These are phyloP conservation scores for Arbacia lixula DNA, from an alignment of 53 echinoderm and acorn worm species.

Conservation along the genomic window DNA sequence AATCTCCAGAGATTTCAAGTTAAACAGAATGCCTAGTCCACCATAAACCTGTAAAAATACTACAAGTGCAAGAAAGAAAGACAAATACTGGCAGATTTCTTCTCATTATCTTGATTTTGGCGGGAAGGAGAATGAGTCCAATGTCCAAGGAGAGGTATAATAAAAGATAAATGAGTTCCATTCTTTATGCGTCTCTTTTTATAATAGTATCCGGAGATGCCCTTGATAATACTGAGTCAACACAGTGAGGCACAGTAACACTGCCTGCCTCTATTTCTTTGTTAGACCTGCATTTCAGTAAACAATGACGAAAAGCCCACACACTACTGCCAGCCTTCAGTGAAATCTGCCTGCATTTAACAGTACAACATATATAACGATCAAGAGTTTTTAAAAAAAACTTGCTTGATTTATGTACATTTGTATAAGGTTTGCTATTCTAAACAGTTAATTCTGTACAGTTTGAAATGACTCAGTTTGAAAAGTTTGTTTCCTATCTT, in stretches of 20 bases:
- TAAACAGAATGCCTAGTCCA: conserved; percentile 8
- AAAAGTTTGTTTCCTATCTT: too few relatives aligned
- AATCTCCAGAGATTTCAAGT: conserved; percentile 7
- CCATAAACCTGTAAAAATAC: conserved; percentile 8
- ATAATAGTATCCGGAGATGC: background rate
- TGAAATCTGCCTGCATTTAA: too few relatives aligned
- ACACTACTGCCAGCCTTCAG: too few relatives aligned
- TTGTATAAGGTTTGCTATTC: too few relatives aligned
- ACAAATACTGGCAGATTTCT: background rate
- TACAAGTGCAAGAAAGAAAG: conserved; percentile 13
- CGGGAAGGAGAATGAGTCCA: conserved; percentile 42
- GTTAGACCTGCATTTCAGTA: too few relatives aligned
- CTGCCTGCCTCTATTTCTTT: too few relatives aligned
- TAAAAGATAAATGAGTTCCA: conserved; percentile 1
- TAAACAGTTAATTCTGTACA: too few relatives aligned
- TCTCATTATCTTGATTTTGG: background rate
- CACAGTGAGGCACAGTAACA: background rate
- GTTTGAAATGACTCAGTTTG: too few relatives aligned
- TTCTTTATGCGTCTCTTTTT: background rate
- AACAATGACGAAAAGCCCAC: too few relatives aligned
- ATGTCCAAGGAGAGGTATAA: background rate
- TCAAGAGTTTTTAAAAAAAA: too few relatives aligned
- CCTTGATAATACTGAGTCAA: conserved; percentile 34
- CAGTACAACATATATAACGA: too few relatives aligned
- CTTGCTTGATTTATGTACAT: too few relatives aligned